Evolutionary conservation across 2,888 invertebrate genomes (phyloP).

Genomic region (Phania funesta): DNA sequence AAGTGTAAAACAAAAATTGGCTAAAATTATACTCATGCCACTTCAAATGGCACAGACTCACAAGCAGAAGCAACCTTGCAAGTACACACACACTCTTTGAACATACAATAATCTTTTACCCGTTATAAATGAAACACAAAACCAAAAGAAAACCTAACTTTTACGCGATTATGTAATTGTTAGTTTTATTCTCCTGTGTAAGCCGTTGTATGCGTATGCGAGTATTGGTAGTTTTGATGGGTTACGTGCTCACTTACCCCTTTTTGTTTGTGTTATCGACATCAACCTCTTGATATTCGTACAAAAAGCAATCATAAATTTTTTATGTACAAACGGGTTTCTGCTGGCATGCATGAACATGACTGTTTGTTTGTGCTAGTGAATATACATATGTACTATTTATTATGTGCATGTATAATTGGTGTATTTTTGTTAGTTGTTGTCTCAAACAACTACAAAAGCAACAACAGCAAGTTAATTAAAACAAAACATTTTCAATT

Average conservation of each 20-base stretch:
- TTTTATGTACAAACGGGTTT: neutral
- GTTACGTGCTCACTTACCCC: neutral
- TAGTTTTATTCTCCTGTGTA: neutral
- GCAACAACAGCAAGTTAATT: conserved; percentile 60
- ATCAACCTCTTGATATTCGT: neutral
- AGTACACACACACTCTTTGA: neutral
- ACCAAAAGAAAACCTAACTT: conserved; percentile 50
- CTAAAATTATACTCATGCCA: conserved; percentile 21
- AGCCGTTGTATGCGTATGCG: neutral
- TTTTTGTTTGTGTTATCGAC: neutral
- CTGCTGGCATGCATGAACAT: too few species aligned
- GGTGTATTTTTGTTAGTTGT: conserved; percentile 17
- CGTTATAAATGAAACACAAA: conserved; percentile 43
- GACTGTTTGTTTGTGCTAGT: neutral
- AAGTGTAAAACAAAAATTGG: conserved; percentile 8
- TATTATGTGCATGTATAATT: conserved; percentile 12
- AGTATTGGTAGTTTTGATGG: neutral
- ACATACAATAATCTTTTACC: conserved; percentile 41
- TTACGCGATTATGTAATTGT: conserved; percentile 34
- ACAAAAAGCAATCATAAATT: conserved; percentile 16
- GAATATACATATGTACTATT: neutral
- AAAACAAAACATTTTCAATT: conserved; percentile 67
- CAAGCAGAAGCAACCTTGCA: neutral
- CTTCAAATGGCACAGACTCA: neutral
- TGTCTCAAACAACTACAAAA: conserved; percentile 30